Conservation (phyloP, 2,113 vertebrate genomes). For the Cyprichromis sp. region DNA sequence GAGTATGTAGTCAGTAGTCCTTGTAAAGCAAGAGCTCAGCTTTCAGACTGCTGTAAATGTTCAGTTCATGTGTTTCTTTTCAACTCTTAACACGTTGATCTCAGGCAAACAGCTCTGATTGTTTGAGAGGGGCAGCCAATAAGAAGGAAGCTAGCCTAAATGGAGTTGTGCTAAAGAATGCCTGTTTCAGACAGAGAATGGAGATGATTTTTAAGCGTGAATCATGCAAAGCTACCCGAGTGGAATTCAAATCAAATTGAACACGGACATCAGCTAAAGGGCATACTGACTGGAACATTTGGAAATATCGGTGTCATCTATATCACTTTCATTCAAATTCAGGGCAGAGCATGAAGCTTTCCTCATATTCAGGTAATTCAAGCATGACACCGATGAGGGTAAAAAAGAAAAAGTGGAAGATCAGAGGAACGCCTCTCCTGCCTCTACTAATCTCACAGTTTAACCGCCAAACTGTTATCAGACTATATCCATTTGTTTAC, state of each 20-base stretch:
- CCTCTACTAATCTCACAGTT: constrained; percentile 26
- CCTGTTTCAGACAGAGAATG: background rate
- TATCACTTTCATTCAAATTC: background rate
- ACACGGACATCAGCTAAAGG: background rate
- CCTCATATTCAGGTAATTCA: background rate
- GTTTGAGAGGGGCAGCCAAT: background rate
- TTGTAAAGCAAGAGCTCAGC: background rate
- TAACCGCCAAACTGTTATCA: constrained; percentile 51
- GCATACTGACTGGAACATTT: background rate
- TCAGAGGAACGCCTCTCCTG: background rate
- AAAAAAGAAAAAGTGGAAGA: background rate
- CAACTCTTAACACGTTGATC: background rate
- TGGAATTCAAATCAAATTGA: background rate
- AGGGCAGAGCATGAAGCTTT: background rate
- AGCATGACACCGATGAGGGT: background rate
- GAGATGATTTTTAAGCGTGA: background rate
- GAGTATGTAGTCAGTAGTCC: background rate
- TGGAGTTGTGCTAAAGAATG: background rate
- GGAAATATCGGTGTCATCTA: background rate
- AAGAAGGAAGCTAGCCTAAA: background rate
- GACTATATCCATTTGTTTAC: constrained; percentile 35
- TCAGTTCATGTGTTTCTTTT: background rate
- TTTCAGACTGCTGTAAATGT: background rate
- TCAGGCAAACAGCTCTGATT: background rate
- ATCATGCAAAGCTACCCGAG: background rate